A percentile compares a stretch with the other conserved stretches of the same genome.
Evolutionary conservation across 1,140 invertebrate species (phyloP).

Genomic region (Apis mellifera): Amel_HAv3.1 CM009931.2:6508001-6508500

Average conservation of each 20-base stretch:
- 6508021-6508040: constrained; percentile 67
- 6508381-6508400: constrained; percentile 77
- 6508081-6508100: constrained; percentile 60
- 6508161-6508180: constrained; percentile 65
- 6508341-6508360: constrained; percentile 64
- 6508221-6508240: constrained; percentile 33
- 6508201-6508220: constrained; percentile 63
- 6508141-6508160: constrained; percentile 71
- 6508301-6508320: constrained; percentile 42
- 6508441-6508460: constrained; percentile 76
- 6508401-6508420: constrained; percentile 73
- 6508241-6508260: constrained; percentile 47
- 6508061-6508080: constrained; percentile 63
- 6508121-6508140: constrained; percentile 69
- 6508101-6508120: constrained; percentile 67
- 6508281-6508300: constrained; percentile 61
- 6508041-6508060: constrained; percentile 64
- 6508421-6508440: constrained; percentile 73
- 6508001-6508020: constrained; percentile 64
- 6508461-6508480: constrained; percentile 67
- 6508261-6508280: constrained; percentile 42
- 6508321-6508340: constrained; percentile 30
- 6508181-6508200: constrained; percentile 66
- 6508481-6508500: constrained; percentile 62
- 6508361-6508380: constrained; percentile 76